Base-by-base conservation (phyloP, 2,113 vertebrate species). In the Chelonoidis abingdonii region DNA sequence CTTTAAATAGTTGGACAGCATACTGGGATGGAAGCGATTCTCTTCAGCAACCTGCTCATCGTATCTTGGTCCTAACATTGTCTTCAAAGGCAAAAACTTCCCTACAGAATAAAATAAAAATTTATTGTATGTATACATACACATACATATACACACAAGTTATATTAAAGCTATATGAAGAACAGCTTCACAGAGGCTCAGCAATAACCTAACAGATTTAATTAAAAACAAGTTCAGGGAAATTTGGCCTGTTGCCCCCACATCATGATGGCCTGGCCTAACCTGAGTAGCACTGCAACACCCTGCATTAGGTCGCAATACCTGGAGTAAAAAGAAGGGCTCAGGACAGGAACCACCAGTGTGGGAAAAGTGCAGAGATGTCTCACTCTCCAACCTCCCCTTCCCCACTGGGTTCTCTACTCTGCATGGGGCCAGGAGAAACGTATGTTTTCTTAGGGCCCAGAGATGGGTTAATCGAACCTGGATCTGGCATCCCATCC, bases 21-120 rank as follows among this genome's bases (percentile, higher is more conserved):
- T 99, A 97, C 99, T 99, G 0, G 99, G 99, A 87, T 99, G 98
- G 97, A 99, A 99, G 35, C 99, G 97, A 98, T 99, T 99, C 97
- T 99, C 99, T 97, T 99, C 99, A 85, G 99, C 98, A 96, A 99
- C 99, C 91, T 99, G 99, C 88, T 99, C 99, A 95, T 99, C 99
- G 25, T 99, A 99, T 97, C 98, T 99, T 95, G 99, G 98, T 95
- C 99, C 99, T 97, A 99, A 97, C 99, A 99, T 99, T 17, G 99
- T 99, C 98, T 99, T 99, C 99, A 99, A 98, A 65, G 99, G 99
- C 98, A 99, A 98, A 98, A 99, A 99, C 98, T 99, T 99, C 87
- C 98, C 99, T 99, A 88, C n/a, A 57, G 89, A 95, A 94, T 27
- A 96, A 9, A 95, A 94, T 3, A 12, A 93, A 88, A 94, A 83